phyloP scores from a whole-genome alignment of 92 coral and sea anemone species.

The Ricordea florida region DNA sequence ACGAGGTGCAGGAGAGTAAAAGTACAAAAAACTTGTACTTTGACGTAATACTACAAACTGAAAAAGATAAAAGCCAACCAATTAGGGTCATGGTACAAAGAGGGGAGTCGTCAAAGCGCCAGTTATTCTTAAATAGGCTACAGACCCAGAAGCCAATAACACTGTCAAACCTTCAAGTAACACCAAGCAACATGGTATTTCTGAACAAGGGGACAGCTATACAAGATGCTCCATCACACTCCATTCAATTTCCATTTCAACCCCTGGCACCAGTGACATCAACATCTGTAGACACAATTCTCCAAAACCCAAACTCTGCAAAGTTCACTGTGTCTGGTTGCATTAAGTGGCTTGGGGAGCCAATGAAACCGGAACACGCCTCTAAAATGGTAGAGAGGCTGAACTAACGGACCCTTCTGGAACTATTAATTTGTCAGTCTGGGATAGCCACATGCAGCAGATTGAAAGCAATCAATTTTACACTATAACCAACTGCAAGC shows the following conservation, averaged over 20 bases:
- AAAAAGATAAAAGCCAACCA: conserved; percentile 1
- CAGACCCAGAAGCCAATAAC: conserved; percentile 39
- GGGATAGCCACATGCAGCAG: conserved; percentile 60
- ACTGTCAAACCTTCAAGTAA: conserved; percentile 47
- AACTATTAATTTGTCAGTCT: conserved; percentile 42
- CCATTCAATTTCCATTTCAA: conserved; percentile 36
- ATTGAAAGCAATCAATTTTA: conserved; percentile 37
- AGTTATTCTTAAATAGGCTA: conserved; percentile 16
- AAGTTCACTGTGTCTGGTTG: conserved; percentile 43
- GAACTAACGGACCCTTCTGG: conserved; percentile 51
- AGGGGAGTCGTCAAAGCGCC: conserved; percentile 32
- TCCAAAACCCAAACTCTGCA: conserved; percentile 29
- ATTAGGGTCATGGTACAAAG: conserved; percentile 43
- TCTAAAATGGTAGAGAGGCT: conserved; percentile 52
- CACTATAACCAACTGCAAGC: conserved; percentile 53
- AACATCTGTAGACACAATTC: conserved; percentile 3
- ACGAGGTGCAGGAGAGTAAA: conserved; percentile 41
- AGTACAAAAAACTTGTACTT: conserved; percentile 38
- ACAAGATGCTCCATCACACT: conserved; percentile 50
- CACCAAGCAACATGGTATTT: conserved; percentile 43
- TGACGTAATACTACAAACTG: conserved; percentile 43
- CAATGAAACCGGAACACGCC: conserved; percentile 24
- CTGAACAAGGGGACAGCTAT: conserved; percentile 48
- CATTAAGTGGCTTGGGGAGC: conserved; percentile 37
- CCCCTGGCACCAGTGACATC: conserved; percentile 16